A percentile compares a stretch with the other conserved stretches of the same genome.
These are phyloP conservation scores for Enteromius viviparus DNA, from an alignment of 2,797 vertebrate species.

Conservation along the genomic window DNA sequence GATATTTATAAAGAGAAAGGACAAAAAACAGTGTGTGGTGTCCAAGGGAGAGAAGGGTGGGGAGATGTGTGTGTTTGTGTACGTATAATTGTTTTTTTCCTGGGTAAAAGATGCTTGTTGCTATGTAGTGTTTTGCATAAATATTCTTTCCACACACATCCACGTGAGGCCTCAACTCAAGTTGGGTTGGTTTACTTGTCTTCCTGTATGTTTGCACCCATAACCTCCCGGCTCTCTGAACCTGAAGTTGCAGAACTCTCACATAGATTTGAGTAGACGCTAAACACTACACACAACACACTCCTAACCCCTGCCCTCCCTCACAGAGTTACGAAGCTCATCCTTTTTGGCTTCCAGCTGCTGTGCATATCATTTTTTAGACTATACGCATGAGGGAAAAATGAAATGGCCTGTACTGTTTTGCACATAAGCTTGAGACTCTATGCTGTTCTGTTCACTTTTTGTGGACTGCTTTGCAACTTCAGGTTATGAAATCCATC, in stretches of 20 bases:
- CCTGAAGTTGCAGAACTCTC: conserved; percentile 76
- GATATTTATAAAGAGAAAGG: conserved; percentile 70
- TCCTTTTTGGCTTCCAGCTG: conserved; percentile 46
- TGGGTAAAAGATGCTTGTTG: conserved; percentile 39
- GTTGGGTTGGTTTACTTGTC: conserved; percentile 49
- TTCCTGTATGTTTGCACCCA: conserved; percentile 49
- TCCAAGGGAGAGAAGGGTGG: conserved; percentile 42
- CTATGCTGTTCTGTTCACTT: conserved; percentile 70
- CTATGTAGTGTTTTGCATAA: conserved; percentile 50
- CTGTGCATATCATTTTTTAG: conserved; percentile 51
- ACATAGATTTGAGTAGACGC: conserved; percentile 42
- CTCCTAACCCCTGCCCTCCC: conserved; percentile 5
- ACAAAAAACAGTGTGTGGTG: conserved; percentile 52
- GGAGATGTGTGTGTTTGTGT: conserved; percentile 40
- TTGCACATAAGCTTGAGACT: conserved; percentile 74
- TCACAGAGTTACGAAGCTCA: conserved; percentile 20
- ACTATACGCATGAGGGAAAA: conserved; percentile 65
- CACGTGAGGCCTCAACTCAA: conserved; percentile 35
- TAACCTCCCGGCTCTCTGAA: conserved; percentile 53
- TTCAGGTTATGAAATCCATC: conserved; percentile 70
- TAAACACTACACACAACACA: conserved; percentile 48
- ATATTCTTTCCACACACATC: conserved; percentile 57
- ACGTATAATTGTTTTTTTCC: conserved; percentile 38
- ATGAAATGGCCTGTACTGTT: conserved; percentile 77
- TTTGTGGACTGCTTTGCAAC: conserved; percentile 73